Evolutionary conservation across 2,797 vertebrate genomes (phyloP).

Genomic region (Phataginus tetradactyla): DNA sequence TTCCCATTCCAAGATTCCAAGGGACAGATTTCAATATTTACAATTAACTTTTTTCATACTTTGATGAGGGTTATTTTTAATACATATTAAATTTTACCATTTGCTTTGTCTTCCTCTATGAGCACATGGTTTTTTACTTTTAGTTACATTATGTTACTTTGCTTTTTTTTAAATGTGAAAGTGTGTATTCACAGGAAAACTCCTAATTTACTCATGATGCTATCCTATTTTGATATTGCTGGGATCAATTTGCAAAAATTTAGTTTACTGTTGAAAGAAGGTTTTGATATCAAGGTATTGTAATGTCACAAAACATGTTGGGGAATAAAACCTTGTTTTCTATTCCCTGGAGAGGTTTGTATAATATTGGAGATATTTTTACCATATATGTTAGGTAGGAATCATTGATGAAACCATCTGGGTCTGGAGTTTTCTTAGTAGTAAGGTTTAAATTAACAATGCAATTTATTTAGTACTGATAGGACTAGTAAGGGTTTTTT

Average conservation of each 20-base stretch:
- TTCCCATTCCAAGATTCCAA: background rate
- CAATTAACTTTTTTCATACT: background rate
- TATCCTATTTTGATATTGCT: background rate
- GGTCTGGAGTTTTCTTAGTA: background rate
- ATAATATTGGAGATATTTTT: background rate
- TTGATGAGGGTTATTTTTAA: background rate
- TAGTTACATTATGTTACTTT: background rate
- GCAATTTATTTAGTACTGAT: background rate
- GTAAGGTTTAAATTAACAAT: background rate
- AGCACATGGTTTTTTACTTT: background rate
- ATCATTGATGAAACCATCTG: background rate
- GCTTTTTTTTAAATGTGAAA: background rate
- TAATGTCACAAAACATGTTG: background rate
- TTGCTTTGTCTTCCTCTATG: background rate
- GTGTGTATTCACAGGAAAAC: background rate
- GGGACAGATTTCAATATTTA: background rate
- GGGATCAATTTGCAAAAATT: background rate
- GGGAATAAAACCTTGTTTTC: background rate
- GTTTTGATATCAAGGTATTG: background rate
- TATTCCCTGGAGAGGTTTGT: background rate
- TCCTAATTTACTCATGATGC: background rate
- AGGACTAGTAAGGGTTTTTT: background rate
- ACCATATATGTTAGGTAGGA: background rate
- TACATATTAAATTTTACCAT: background rate
- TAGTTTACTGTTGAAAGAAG: background rate